These are phyloP conservation scores for Pheosia gnoma DNA, from an alignment of 2,888 invertebrate genomes.

Conservation along the genomic window DNA sequence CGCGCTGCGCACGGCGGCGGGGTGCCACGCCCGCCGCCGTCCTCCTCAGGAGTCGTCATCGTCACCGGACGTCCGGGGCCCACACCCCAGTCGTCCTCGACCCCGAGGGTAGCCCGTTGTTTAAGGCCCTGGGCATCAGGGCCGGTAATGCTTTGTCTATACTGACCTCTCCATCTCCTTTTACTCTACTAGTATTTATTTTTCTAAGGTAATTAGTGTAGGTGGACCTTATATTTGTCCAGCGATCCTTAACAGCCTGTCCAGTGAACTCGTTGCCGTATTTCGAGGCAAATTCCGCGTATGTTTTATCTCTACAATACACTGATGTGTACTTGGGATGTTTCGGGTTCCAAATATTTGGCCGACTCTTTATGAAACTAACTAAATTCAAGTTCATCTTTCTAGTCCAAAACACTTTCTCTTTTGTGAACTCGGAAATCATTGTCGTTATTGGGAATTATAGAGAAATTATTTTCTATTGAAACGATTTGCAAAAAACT, in stretches of 20 bases:
- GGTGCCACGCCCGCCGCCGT: too few relatives aligned
- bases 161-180: slow-evolving; percentile 57
- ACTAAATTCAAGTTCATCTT: slow-evolving; percentile 76
- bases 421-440: slow-evolving; percentile 73
- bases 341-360: slow-evolving; percentile 75
- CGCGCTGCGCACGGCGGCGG: too few relatives aligned
- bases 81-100: too few relatives aligned
- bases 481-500: not conserved
- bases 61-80: too few relatives aligned
- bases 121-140: too few relatives aligned
- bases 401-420: slow-evolving; percentile 76
- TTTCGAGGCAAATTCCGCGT: slow-evolving; percentile 69
- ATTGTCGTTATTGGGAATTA: slow-evolving; percentile 31
- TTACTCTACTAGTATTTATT: slow-evolving; percentile 55
- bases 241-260: slow-evolving; percentile 75
- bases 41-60: too few relatives aligned
- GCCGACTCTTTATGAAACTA: slow-evolving; percentile 67
- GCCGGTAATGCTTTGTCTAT: too few relatives aligned
- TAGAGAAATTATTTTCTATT: too few relatives aligned
- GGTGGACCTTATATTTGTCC: slow-evolving; percentile 78
- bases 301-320: slow-evolving; percentile 63
- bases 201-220: slow-evolving; percentile 74
- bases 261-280: slow-evolving; percentile 72
- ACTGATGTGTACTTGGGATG: slow-evolving; percentile 73
- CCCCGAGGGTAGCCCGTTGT: too few relatives aligned